These are phyloP conservation scores for Gobio occitaniae DNA, from an alignment of 2,797 vertebrate species.

Conservation along the genomic window DNA sequence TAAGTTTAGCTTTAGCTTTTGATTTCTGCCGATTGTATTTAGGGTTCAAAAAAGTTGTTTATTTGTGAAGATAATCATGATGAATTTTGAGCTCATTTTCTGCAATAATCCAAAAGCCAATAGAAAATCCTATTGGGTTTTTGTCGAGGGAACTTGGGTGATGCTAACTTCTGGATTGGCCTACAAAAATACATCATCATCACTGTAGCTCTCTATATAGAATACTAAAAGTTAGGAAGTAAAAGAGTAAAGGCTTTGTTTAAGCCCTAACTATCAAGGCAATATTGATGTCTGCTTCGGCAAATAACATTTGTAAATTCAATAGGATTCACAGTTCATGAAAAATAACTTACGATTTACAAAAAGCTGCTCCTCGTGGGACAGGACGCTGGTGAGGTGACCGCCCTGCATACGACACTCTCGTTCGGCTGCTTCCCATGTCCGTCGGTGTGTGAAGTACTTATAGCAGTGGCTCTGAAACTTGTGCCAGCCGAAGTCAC, in stretches of 20 bases:
- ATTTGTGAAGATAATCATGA: not conserved
- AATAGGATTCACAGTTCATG: not conserved
- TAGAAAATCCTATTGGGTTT: not conserved
- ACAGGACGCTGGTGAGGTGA: slow-evolving; percentile 90
- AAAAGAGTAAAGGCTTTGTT: not conserved
- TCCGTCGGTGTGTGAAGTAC: slow-evolving; percentile 90
- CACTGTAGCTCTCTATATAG: not conserved
- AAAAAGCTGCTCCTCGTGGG: slow-evolving; percentile 89
- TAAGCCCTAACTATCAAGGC: not conserved
- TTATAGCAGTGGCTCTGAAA: slow-evolving; percentile 97
- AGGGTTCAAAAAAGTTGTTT: not conserved
- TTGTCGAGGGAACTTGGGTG: not conserved
- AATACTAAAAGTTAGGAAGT: not conserved
- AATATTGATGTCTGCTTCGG: not conserved
- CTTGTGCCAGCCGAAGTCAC: slow-evolving; percentile 93
- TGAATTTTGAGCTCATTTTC: not conserved
- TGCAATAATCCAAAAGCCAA: not conserved
- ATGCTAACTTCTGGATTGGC: not conserved
- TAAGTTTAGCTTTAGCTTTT: not conserved
- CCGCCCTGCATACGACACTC: slow-evolving; percentile 93
- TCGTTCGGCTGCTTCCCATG: slow-evolving; percentile 92
- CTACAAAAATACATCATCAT: not conserved
- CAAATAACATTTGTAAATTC: not conserved
- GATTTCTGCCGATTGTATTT: not conserved
- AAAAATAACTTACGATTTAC: slow-evolving; percentile 86